Conservation (phyloP, 92 coral and sea anemone genomes). For the Plumapathes pennacea region DNA sequence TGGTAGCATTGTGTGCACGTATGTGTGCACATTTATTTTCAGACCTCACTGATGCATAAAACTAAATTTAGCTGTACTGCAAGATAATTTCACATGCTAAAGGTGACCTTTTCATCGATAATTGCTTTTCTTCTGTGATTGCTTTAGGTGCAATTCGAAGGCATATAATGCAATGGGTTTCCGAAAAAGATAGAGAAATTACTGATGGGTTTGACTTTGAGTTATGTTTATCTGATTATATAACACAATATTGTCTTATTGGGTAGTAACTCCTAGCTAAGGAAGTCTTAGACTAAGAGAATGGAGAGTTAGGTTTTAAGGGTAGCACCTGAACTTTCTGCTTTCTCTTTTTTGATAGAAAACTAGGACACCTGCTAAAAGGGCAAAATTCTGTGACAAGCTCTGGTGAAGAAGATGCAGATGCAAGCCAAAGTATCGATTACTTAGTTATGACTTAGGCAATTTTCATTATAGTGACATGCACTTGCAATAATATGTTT, state of each 20-base stretch:
- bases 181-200: background rate
- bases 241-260: background rate
- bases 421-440: slow-evolving; percentile 9
- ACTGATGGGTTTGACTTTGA: background rate
- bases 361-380: slow-evolving; percentile 24
- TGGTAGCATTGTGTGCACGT: too few species aligned
- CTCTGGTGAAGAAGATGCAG: slow-evolving; percentile 12
- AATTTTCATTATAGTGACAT: background rate
- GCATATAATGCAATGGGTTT: background rate
- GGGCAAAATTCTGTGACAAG: slow-evolving; percentile 15
- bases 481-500: background rate
- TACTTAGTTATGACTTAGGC: background rate
- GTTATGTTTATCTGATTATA: background rate
- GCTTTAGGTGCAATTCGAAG: background rate
- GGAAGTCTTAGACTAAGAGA: too few species aligned
- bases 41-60: too few species aligned
- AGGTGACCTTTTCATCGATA: too few species aligned
- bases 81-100: too few species aligned
- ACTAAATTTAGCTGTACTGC: too few species aligned
- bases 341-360: slow-evolving; percentile 16
- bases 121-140: background rate
- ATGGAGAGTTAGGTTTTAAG: background rate
- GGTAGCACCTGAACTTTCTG: background rate
- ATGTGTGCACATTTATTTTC: too few species aligned
- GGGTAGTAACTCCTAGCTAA: background rate